Conservation (phyloP, 2,797 vertebrate genomes). For the Mus spretus region DNA sequence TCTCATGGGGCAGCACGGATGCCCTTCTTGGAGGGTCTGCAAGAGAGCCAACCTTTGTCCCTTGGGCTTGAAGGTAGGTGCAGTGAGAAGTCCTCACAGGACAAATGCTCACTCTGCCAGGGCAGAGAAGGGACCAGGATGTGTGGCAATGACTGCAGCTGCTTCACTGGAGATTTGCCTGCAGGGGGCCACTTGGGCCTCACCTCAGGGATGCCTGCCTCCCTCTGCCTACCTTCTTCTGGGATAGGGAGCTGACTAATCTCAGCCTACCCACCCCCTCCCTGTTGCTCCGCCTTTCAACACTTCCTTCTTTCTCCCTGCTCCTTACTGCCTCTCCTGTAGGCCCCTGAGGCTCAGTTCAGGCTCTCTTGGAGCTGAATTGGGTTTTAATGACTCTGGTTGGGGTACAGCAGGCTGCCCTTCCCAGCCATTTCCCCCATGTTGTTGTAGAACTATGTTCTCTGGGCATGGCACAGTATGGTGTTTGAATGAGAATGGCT, state of each 20-base stretch:
- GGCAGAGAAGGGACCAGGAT: neutral
- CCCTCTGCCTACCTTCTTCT: neutral
- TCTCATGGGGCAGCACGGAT: neutral
- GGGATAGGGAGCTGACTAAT: too few species aligned
- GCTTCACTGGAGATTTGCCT: neutral
- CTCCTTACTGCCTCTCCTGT: neutral
- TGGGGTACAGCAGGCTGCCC: neutral
- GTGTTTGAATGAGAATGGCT: neutral
- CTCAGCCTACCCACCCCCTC: neutral
- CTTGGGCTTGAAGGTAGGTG: neutral
- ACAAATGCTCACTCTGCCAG: too few species aligned
- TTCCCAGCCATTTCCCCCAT: accelerated
- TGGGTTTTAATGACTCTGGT: constrained; percentile 63
- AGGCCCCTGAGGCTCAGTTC: neutral
- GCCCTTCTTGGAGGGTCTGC: neutral
- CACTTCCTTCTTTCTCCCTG: constrained; percentile 1
- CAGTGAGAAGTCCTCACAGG: neutral
- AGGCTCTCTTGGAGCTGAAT: constrained; percentile 49
- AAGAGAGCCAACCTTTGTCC: neutral
- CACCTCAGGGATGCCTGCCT: neutral
- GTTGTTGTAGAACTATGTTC: neutral
- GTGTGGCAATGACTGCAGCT: neutral
- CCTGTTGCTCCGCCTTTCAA: neutral
- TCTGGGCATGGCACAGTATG: neutral
- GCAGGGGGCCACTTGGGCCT: neutral